Evolutionary conservation across 2,797 vertebrate species (phyloP).

Genomic region (Nyctalus aviator): DNA sequence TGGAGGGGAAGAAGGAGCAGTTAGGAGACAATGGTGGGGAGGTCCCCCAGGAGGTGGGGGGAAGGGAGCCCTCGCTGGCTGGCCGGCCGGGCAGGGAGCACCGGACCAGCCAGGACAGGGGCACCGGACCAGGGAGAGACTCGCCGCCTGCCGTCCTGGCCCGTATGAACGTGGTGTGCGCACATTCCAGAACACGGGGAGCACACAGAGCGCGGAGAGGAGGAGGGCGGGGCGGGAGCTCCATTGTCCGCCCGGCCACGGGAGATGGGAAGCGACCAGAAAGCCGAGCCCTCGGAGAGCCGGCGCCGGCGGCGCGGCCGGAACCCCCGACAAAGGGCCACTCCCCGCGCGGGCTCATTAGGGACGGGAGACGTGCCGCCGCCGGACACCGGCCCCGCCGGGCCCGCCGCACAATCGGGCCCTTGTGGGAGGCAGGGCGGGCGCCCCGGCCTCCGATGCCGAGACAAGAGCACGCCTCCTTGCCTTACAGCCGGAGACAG

Average conservation of each 20-base stretch:
- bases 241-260: neutral
- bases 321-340: conserved; percentile 79
- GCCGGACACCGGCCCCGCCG: conserved; percentile 72
- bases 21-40: neutral
- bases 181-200: neutral
- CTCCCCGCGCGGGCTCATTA: conserved; percentile 82
- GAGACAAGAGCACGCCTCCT: conserved; percentile 81
- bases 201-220: neutral
- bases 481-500: conserved; percentile 86
- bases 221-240: neutral
- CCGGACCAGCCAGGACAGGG: neutral
- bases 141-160: neutral
- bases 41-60: neutral
- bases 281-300: conserved; percentile 19
- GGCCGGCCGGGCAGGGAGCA: too few relatives aligned
- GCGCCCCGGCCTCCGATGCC: conserved; percentile 74
- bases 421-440: conserved; percentile 64
- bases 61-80: neutral
- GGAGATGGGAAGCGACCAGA: neutral
- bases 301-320: conserved; percentile 44
- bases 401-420: conserved; percentile 64
- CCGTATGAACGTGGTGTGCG: neutral
- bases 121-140: neutral
- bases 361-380: conserved; percentile 61
- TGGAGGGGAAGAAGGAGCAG: conserved; percentile 5